Percentiles rank a stretch among this genome's conserved stretches.
These are phyloP conservation scores for Trachemys scripta DNA, from an alignment of 2,113 vertebrate genomes.

Conservation along the genomic window DNA sequence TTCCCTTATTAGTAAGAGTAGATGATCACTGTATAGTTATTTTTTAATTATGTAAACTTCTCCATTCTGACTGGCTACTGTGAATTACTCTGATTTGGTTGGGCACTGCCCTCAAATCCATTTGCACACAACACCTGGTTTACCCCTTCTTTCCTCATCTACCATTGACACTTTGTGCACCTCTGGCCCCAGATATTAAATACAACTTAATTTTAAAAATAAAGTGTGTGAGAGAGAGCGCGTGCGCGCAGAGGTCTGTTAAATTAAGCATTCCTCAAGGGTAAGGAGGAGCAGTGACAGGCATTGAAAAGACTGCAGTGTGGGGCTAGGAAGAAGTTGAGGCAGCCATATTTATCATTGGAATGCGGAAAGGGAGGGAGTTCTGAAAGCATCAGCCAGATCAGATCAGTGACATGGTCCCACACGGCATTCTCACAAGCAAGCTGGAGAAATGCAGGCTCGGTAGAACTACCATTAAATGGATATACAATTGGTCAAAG, in stretches of 20 bases:
- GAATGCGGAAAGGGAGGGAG: neutral
- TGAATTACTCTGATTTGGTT: neutral
- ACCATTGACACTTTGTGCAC: neutral
- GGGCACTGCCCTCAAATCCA: neutral
- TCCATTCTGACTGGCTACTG: neutral
- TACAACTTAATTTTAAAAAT: neutral
- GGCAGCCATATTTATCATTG: neutral
- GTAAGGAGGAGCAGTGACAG: neutral
- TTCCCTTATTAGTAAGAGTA: slow-evolving; percentile 5
- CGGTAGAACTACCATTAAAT: neutral
- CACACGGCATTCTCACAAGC: neutral
- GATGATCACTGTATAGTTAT: neutral
- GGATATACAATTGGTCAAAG: neutral
- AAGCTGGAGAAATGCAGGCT: neutral
- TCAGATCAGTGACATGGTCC: neutral
- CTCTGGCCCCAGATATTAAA: neutral
- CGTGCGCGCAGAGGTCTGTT: neutral
- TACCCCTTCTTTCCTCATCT: neutral
- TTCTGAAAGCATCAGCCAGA: neutral
- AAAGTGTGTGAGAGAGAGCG: neutral
- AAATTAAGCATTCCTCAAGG: neutral
- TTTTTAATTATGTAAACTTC: neutral
- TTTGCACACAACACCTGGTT: neutral
- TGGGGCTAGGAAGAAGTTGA: neutral
- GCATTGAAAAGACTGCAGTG: neutral